Percentiles rank a stretch among this genome's conserved stretches.
These are phyloP conservation scores for Python bivittatus DNA, from an alignment of 2,113 vertebrate genomes.

Conservation along the genomic window DNA sequence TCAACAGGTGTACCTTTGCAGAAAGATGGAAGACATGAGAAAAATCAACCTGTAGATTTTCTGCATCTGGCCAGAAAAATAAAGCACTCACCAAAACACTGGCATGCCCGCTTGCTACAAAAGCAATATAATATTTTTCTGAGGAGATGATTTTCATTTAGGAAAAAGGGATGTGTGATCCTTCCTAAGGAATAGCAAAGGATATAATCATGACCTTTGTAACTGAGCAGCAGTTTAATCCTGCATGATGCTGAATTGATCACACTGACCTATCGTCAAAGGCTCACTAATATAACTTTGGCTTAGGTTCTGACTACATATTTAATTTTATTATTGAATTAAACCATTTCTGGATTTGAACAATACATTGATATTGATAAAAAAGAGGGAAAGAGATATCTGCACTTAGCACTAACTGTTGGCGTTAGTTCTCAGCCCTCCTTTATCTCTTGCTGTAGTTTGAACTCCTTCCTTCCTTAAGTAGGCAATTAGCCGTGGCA, in stretches of 20 bases:
- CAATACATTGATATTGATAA: not conserved
- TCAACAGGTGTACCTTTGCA: not conserved
- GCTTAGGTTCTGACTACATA: not conserved
- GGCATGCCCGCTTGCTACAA: too few relatives aligned
- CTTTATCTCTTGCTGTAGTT: not conserved
- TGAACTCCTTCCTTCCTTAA: not conserved
- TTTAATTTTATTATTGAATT: not conserved
- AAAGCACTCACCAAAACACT: not conserved
- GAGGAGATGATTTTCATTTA: not conserved
- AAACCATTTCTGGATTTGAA: not conserved
- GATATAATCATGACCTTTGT: not conserved
- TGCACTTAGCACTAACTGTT: not conserved
- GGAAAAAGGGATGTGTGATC: not conserved
- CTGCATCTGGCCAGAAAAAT: not conserved
- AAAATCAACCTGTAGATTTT: not conserved
- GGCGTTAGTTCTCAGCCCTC: not conserved
- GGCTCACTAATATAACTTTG: not conserved
- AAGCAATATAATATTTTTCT: not conserved
- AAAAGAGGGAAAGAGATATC: not conserved
- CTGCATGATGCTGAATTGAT: not conserved
- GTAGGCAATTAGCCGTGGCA: not conserved
- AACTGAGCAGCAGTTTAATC: not conserved
- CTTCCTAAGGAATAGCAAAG: not conserved
- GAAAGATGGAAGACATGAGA: not conserved
- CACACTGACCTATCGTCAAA: not conserved